Evolutionary conservation across 2,113 vertebrate genomes (phyloP), one percentile per base, ranked within the genome.

Genomic region (Dromiciops gliroides): DNA sequence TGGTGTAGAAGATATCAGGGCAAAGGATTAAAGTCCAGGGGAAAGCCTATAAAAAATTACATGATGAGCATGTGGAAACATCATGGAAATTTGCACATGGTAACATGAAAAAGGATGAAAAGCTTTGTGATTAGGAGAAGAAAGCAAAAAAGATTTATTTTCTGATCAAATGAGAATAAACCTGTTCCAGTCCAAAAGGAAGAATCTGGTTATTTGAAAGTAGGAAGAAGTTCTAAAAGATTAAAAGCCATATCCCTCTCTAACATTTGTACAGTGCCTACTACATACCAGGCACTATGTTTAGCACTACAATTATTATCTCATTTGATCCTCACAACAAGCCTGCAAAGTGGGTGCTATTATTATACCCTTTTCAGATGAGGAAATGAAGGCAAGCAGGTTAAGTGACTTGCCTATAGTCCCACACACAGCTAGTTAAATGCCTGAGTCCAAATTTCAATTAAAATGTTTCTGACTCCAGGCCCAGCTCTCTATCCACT

Each of bases 151-250:
- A 93, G 11, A 93, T 97, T 96, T 96, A 95, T 93, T 96, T 95
- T 96, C 97, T 97, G 93, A 51, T 89, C 90, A 97, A 96, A 96
- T 47, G 56, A 92, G 95, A 95, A 56, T 48, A 49, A 51, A 94
- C 92, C n/a, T 96, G 96, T 89, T 92, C 94, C 48, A 94, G 90
- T 37, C 93, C 75, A 90, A 26, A 52, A 95, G 90, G 92, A 96
- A 92, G 89, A 48, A 92, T 93, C 92, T 48, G 92, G 31, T 51
- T 16, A 48, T 7, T n/a, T 51, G 48, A 53, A 48, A 53, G 48
- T 92, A 2, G 0, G 25, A 28, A 0, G 92, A 67, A 83, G 51
- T 25, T n/a, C 48, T 93, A 91, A 89, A 51, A 47, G 93, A 52
- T 50, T 12, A 92, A 95, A 48, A 0, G 0, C 51, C 60, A 48